Percentiles rank a stretch among this genome's conserved stretches.
phyloP scores from a whole-genome alignment of 2,113 vertebrate species.

The Triplophysa dalaica region DNA sequence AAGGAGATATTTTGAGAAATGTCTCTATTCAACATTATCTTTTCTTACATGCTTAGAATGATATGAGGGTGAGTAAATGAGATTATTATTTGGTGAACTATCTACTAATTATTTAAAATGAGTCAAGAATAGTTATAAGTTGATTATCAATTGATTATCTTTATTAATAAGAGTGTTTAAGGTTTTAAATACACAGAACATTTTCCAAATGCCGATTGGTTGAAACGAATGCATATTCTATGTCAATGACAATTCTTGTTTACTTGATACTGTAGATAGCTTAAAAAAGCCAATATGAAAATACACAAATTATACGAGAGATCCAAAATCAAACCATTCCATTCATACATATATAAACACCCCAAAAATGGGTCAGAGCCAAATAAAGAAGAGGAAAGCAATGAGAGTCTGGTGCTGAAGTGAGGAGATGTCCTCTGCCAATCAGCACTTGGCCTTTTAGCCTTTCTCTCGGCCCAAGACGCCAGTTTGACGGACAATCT shows the following conservation, averaged over 20 bases:
- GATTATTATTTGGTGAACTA: no score
- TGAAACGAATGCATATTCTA: background rate
- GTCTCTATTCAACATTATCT: no score
- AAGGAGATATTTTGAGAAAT: no score
- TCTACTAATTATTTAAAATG: no score
- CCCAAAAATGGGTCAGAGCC: constrained; percentile 41
- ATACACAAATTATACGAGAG: background rate
- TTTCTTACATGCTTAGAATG: no score
- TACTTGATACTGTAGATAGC: background rate
- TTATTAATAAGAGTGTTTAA: no score
- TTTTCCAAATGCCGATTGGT: no score
- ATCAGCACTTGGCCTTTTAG: constrained; percentile 74
- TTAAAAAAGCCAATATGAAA: background rate
- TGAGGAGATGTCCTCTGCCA: constrained; percentile 66
- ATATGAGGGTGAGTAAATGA: no score
- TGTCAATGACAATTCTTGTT: background rate
- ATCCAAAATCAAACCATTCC: background rate
- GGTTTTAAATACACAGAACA: no score
- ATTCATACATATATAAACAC: constrained; percentile 29
- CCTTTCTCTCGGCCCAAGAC: constrained; percentile 64
- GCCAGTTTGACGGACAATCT: constrained; percentile 71
- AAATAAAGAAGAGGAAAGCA: constrained; percentile 30
- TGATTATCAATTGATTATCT: no score
- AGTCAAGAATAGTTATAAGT: no score
- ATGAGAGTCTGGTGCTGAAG: constrained; percentile 57